Conservation (phyloP, 23 tunicate species). For the Ascidia mentula region DNA sequence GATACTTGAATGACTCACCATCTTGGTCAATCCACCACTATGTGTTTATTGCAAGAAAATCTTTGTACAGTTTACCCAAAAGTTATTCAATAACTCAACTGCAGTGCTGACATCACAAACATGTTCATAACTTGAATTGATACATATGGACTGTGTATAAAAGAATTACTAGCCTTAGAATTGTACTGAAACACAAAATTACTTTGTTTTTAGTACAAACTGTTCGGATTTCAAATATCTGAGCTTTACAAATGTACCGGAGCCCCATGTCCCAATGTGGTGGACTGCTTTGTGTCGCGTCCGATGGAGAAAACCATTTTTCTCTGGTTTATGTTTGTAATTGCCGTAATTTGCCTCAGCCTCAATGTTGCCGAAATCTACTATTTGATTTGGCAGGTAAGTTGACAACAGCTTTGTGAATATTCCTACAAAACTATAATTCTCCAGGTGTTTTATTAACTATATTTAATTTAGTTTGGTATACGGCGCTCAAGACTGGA, state of each 20-base stretch:
- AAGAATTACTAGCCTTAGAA: too few relatives aligned
- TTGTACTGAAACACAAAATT: too few relatives aligned
- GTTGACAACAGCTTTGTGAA: neutral
- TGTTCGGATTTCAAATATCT: conserved; percentile 70
- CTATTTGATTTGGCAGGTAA: conserved; percentile 83
- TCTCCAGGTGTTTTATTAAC: too few relatives aligned
- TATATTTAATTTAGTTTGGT: conserved; percentile 17
- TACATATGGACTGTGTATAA: too few relatives aligned
- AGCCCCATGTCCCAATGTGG: conserved; percentile 88
- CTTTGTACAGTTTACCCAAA: too few relatives aligned
- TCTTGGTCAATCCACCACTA: too few relatives aligned
- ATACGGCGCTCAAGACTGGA: conserved; percentile 26
- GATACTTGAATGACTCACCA: too few relatives aligned
- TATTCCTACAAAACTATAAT: too few relatives aligned
- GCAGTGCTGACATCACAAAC: too few relatives aligned
- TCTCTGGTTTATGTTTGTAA: conserved; percentile 96
- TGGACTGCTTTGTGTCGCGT: conserved; percentile 97
- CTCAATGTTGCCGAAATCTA: conserved; percentile 75
- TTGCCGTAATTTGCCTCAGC: conserved; percentile 64
- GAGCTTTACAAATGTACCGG: conserved; percentile 77
- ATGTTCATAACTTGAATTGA: too few relatives aligned
- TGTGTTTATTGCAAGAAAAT: too few relatives aligned
- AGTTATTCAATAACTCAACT: too few relatives aligned
- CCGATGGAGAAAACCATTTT: conserved; percentile 99
- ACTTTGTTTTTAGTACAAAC: conserved; percentile 68